Evolutionary conservation across 2,797 vertebrate genomes (phyloP).

Genomic region (Apogon talboti): DNA sequence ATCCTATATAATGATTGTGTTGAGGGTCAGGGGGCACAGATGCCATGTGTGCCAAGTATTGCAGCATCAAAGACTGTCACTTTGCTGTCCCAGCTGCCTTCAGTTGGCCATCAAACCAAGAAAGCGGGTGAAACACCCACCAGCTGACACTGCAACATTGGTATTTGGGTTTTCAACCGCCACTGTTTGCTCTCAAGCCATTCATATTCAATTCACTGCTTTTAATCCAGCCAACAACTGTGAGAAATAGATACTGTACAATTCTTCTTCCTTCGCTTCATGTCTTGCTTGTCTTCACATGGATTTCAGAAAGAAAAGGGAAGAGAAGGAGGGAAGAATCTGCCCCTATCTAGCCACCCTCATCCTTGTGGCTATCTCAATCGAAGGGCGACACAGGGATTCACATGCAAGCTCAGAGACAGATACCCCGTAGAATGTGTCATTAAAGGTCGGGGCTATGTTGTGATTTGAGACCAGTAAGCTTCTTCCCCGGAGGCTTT

Average conservation of each 20-base stretch:
- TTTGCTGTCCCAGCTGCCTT: slow-evolving; percentile 44
- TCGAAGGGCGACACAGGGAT: slow-evolving; percentile 54
- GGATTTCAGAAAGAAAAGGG: slow-evolving; percentile 46
- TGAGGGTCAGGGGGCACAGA: slow-evolving; percentile 68
- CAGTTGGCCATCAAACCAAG: slow-evolving; percentile 43
- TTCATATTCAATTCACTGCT: slow-evolving; percentile 50
- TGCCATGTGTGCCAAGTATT: slow-evolving; percentile 69
- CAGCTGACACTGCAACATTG: slow-evolving; percentile 21
- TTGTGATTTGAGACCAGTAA: slow-evolving; percentile 62
- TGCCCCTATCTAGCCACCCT: slow-evolving; percentile 79
- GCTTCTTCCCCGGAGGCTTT: slow-evolving; percentile 51
- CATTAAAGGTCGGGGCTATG: slow-evolving; percentile 62
- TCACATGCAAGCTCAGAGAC: slow-evolving; percentile 69
- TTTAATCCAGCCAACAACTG: slow-evolving; percentile 44
- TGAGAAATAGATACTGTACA: slow-evolving; percentile 43
- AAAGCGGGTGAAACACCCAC: slow-evolving; percentile 33
- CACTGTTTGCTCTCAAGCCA: slow-evolving; percentile 56
- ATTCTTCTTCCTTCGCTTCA: slow-evolving; percentile 23
- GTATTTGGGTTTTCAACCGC: slow-evolving; percentile 47
- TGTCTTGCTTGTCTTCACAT: slow-evolving; percentile 39
- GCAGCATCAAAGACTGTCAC: slow-evolving; percentile 65
- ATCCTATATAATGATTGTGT: slow-evolving; percentile 73
- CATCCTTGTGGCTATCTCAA: slow-evolving; percentile 71
- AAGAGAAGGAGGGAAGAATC: slow-evolving; percentile 60
- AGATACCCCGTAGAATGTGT: slow-evolving; percentile 72